Evolutionary conservation across 2,113 vertebrate genomes (phyloP).

Genomic region (Strigops habroptila): DNA sequence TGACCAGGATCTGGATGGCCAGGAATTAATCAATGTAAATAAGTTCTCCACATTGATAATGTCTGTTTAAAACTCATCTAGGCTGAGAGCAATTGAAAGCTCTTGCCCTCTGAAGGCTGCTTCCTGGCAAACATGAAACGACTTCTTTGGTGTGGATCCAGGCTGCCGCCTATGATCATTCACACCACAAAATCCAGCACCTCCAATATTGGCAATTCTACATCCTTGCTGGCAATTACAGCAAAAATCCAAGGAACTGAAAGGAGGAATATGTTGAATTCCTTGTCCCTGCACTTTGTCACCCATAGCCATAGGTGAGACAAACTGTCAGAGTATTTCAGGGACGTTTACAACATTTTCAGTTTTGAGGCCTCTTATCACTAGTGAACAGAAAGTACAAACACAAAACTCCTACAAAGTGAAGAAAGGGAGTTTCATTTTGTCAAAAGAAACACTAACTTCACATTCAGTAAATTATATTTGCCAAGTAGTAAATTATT

Average conservation of each 20-base stretch:
- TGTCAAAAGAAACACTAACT: background rate
- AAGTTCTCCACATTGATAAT: background rate
- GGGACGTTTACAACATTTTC: background rate
- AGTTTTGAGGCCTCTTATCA: background rate
- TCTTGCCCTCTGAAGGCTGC: background rate
- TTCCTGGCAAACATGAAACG: background rate
- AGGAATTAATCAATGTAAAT: conserved; percentile 29
- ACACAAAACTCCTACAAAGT: background rate
- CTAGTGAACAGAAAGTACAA: background rate
- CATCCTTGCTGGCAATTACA: background rate
- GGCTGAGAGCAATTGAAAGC: background rate
- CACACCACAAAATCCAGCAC: background rate
- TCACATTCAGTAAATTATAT: background rate
- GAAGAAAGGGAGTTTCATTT: background rate
- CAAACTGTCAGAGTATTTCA: background rate
- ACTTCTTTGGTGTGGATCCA: background rate
- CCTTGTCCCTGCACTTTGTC: background rate
- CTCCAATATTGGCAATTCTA: background rate
- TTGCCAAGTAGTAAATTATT: conserved; percentile 17
- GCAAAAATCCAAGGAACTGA: background rate
- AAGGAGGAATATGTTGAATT: background rate
- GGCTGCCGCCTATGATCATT: background rate
- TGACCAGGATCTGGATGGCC: background rate
- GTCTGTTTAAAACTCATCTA: conserved; percentile 19
- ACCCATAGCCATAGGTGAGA: background rate